Conservation (phyloP, 2,113 vertebrate genomes). For the Lathamus discolor region DNA sequence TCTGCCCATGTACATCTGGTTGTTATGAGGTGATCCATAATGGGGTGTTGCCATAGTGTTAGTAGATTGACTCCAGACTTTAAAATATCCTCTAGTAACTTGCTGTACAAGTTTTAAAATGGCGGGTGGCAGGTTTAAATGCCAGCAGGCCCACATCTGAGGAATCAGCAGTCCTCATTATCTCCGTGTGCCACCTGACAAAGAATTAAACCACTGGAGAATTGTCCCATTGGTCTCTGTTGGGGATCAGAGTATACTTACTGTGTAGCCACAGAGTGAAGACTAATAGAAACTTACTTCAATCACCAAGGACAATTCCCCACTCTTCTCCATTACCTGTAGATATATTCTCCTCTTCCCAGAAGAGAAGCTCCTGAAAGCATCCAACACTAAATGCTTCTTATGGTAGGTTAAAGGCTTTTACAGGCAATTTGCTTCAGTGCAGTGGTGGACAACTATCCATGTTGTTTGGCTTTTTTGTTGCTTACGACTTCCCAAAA, state of each 20-base stretch:
- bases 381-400: conserved; percentile 56
- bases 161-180: background rate
- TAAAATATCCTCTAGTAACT: background rate
- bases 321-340: conserved; percentile 50
- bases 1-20: background rate
- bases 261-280: background rate
- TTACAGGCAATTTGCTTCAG: conserved; percentile 55
- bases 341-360: conserved; percentile 44
- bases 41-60: background rate
- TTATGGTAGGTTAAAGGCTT: conserved; percentile 57
- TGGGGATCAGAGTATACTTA: background rate
- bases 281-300: conserved; percentile 27
- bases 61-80: background rate
- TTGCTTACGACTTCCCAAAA: conserved; percentile 65
- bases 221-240: background rate
- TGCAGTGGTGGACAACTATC: conserved; percentile 18
- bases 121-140: background rate
- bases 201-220: background rate
- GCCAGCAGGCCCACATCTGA: background rate
- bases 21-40: background rate
- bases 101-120: background rate
- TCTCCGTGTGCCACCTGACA: background rate
- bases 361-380: conserved; percentile 58
- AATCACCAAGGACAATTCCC: conserved; percentile 7
- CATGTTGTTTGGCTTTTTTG: conserved; percentile 8